Percentiles rank a stretch among this genome's conserved stretches.
These are phyloP conservation scores for Spisula solida DNA, from an alignment of 2,888 invertebrate genomes.

Conservation along the genomic window DNA sequence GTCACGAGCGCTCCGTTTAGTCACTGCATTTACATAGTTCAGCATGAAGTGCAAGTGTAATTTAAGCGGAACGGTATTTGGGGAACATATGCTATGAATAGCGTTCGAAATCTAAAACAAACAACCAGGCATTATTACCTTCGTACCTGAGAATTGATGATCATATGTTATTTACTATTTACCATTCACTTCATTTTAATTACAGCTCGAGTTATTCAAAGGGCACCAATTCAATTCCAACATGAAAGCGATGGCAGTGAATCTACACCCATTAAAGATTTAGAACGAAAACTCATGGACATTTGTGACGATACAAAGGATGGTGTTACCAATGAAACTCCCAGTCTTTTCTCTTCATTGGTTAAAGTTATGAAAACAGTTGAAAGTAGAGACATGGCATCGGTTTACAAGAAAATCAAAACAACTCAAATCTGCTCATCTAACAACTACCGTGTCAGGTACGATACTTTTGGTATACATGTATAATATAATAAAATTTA, in stretches of 20 bases:
- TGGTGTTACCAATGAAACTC: conserved; percentile 87
- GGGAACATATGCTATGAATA: no score
- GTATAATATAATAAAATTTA: no score
- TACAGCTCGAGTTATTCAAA: conserved; percentile 88
- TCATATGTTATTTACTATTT: neutral
- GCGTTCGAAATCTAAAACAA: no score
- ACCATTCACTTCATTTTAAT: neutral
- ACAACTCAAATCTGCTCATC: conserved; percentile 74
- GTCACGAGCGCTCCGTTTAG: neutral
- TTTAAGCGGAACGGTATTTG: neutral
- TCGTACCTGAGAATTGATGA: no score
- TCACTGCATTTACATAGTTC: neutral
- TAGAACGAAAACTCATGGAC: conserved; percentile 74
- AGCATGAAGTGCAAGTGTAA: neutral
- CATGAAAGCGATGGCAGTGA: conserved; percentile 65
- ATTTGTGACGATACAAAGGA: conserved; percentile 81
- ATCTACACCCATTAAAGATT: conserved; percentile 58
- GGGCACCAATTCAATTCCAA: conserved; percentile 75
- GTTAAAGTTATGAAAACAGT: conserved; percentile 87
- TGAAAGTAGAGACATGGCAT: conserved; percentile 83
- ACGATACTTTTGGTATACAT: conserved; percentile 41
- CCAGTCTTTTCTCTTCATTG: conserved; percentile 88
- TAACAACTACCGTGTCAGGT: conserved; percentile 79
- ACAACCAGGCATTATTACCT: no score
- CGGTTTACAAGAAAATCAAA: conserved; percentile 76